These are phyloP conservation scores for Toxonevra muliebris DNA, from an alignment of 2,888 invertebrate species.

Conservation along the genomic window DNA sequence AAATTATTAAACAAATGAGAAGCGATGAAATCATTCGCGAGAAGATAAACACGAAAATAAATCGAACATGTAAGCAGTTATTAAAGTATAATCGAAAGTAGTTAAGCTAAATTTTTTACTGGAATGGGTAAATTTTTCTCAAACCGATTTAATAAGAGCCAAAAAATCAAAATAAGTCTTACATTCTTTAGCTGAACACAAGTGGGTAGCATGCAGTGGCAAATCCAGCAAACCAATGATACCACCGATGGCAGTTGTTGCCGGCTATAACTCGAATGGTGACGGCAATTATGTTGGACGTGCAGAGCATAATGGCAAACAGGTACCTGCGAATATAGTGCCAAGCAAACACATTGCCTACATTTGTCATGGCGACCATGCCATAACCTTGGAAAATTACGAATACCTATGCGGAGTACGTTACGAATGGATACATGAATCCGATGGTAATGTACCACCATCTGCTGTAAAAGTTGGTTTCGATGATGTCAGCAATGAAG, in stretches of 20 bases:
- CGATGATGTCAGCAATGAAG: constrained; percentile 64
- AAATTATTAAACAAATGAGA: too few species aligned
- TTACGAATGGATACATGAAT: constrained; percentile 66
- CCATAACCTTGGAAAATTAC: constrained; percentile 56
- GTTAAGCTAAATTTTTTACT: too few species aligned
- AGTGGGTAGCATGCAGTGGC: too few species aligned
- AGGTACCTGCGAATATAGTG: constrained; percentile 70
- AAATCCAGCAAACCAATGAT: too few species aligned
- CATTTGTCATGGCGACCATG: constrained; percentile 61
- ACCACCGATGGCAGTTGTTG: constrained; percentile 40
- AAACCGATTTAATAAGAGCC: too few species aligned
- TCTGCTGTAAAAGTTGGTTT: constrained; percentile 45
- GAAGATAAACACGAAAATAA: too few species aligned
- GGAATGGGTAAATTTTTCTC: too few species aligned
- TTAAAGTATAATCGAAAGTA: too few species aligned
- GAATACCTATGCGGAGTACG: constrained; percentile 66
- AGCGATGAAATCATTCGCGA: too few species aligned
- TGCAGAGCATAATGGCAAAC: constrained; percentile 67
- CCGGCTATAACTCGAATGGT: constrained; percentile 50
- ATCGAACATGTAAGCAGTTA: too few species aligned
- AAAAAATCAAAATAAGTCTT: too few species aligned
- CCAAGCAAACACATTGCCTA: constrained; percentile 45
- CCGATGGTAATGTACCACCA: constrained; percentile 55
- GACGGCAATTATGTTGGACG: constrained; percentile 52
- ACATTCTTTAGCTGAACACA: constrained; percentile 25